Evolutionary conservation across 2,797 vertebrate species (phyloP), one percentile per base, ranked within the genome.

Genomic region (Salarias fasciatus): DNA sequence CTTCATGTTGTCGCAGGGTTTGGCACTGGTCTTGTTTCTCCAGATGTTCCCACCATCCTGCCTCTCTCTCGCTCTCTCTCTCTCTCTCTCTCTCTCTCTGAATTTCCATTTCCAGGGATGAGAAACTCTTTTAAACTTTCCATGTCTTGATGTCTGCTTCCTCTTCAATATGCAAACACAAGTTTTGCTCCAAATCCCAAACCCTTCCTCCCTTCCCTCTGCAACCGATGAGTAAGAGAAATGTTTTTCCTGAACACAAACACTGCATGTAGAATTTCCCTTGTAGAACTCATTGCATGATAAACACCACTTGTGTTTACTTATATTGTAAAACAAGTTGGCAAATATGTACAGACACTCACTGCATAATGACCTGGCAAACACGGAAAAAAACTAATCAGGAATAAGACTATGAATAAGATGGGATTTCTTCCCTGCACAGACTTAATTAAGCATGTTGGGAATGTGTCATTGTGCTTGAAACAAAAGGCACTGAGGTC

Each of bases 31-130:
- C 61, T 77, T 59, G 74, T 79, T 78, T 67, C 84, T 74, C 76
- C 80, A 86, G 82, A 89, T 86, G 83, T 88, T 89, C 86, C 82
- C 84, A 88, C 78, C 77, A 75, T 83, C 58, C 73, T 63, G 11
- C 69, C 63, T 49, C 33, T 46, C 38, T 57, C 33, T 58, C 18
- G 36, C 30, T 45, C 37, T 40, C 29, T 57, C 55, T 59, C 40
- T 49, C 24, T 66, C 24, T 36, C 28, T 30, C 56, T 44, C 65
- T 55, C 63, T 53, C 74, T 70, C 54, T 72, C 60, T 43, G 24
- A 69, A 53, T 87, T 81, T 82, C 55, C 73, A 87, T 84, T 83
- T 86, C 72, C 76, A 82, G 50, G 47, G 67, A 77, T 74, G 69
- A 87, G 72, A 81, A 77, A 53, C 38, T 56, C 60, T 78, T 77